Evolutionary conservation across 2,888 invertebrate species (phyloP).

Genomic region (Tetrapedia diversipes): DNA sequence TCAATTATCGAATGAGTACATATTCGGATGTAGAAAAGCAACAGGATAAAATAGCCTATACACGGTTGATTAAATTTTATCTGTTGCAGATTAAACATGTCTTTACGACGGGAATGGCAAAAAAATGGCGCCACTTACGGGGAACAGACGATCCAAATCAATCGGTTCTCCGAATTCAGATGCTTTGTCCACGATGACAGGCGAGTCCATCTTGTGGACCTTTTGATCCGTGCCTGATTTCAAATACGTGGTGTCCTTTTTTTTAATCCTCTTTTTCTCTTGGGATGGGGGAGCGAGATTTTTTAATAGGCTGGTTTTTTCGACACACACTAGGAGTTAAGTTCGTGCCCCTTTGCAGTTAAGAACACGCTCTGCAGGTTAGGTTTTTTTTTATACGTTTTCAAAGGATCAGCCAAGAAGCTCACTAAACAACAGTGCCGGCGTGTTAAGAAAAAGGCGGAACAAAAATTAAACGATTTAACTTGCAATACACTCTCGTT

Average conservation of each 20-base stretch:
- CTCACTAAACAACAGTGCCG: slow-evolving; percentile 41
- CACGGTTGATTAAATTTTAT: neutral
- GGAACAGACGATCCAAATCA: slow-evolving; percentile 81
- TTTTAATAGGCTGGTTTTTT: slow-evolving; percentile 11
- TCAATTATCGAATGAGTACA: neutral
- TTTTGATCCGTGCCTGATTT: slow-evolving; percentile 62
- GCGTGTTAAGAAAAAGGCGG: slow-evolving; percentile 49
- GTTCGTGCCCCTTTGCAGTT: slow-evolving; percentile 22
- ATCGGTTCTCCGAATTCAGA: slow-evolving; percentile 85
- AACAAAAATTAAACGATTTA: slow-evolving; percentile 40
- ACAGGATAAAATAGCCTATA: neutral
- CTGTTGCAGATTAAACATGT: neutral
- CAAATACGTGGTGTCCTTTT: slow-evolving; percentile 52
- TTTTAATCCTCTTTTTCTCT: slow-evolving; percentile 23
- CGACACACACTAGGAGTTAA: slow-evolving; percentile 42
- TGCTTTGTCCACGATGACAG: slow-evolving; percentile 86
- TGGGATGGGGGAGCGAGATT: neutral
- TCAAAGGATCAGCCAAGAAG: slow-evolving; percentile 39
- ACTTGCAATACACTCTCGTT: slow-evolving; percentile 45
- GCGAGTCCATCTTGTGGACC: slow-evolving; percentile 84
- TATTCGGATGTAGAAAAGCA: neutral
- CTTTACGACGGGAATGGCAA: slow-evolving; percentile 17
- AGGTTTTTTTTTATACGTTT: slow-evolving; percentile 20
- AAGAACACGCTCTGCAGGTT: slow-evolving; percentile 31
- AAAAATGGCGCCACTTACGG: slow-evolving; percentile 82